A percentile compares a stretch with the other conserved stretches of the same genome.
Conservation (phyloP, 1,140 invertebrate genomes). For the Brachionus angularis region DNA sequence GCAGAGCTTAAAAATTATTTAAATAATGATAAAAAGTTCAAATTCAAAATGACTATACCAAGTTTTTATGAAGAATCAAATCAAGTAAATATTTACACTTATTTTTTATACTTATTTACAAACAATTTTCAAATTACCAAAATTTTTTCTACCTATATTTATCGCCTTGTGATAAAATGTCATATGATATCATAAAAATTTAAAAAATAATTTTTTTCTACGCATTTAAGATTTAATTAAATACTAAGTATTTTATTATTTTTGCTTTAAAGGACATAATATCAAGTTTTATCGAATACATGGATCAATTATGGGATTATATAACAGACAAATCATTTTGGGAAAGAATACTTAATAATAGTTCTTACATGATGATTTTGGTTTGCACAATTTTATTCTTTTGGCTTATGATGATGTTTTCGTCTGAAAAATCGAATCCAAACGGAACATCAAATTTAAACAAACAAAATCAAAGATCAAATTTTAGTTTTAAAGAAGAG, state of each 20-base stretch:
- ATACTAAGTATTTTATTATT: slow-evolving; percentile 5
- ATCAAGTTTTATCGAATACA: too few relatives aligned
- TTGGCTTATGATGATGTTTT: slow-evolving; percentile 42
- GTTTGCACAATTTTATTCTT: slow-evolving; percentile 24
- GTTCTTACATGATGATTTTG: slow-evolving; percentile 41
- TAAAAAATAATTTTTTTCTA: too few relatives aligned
- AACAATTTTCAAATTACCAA: neutral
- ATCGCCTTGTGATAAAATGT: too few relatives aligned
- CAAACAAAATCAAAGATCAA: neutral
- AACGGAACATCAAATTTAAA: neutral
- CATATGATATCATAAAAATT: too few relatives aligned
- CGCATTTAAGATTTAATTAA: too few relatives aligned
- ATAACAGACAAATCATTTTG: slow-evolving; percentile 22
- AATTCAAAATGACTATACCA: slow-evolving; percentile 7
- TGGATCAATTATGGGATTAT: slow-evolving; percentile 14
- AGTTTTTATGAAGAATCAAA: slow-evolving; percentile 38
- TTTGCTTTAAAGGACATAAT: too few relatives aligned
- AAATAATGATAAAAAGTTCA: neutral
- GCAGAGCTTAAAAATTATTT: neutral
- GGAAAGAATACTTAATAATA: slow-evolving; percentile 12
- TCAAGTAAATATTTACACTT: too few relatives aligned
- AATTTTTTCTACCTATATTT: too few relatives aligned
- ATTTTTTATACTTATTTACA: too few relatives aligned
- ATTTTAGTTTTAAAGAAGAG: neutral
- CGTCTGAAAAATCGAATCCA: slow-evolving; percentile 34